phyloP scores from a whole-genome alignment of 2,797 vertebrate species.

The Etheostoma perlongum region DNA sequence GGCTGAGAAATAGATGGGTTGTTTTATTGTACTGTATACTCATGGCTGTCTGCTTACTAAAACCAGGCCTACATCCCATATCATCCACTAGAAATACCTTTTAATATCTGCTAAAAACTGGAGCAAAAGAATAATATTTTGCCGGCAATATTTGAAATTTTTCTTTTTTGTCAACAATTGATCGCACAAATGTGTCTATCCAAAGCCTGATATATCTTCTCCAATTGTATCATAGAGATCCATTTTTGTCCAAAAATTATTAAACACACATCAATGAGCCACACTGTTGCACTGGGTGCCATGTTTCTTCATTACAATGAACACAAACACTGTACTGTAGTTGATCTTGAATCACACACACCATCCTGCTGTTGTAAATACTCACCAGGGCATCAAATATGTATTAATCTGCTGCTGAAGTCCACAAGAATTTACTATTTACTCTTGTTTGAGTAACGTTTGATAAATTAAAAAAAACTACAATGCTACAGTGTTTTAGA shows the following conservation, averaged over 20 bases:
- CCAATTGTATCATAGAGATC: too few relatives aligned
- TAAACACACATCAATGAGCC: not conserved
- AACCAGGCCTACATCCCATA: not conserved
- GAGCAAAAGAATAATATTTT: not conserved
- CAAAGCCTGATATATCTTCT: not conserved
- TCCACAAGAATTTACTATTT: not conserved
- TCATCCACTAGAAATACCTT: not conserved
- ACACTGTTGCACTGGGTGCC: not conserved
- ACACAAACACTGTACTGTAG: not conserved
- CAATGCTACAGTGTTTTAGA: not conserved
- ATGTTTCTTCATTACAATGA: not conserved
- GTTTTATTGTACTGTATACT: slow-evolving; percentile 1
- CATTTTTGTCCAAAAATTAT: not conserved
- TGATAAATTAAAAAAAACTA: not conserved
- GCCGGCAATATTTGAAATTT: too few relatives aligned
- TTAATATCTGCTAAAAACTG: not conserved
- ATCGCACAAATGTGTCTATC: not conserved
- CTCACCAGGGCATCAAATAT: not conserved
- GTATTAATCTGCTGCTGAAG: not conserved
- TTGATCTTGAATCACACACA: not conserved
- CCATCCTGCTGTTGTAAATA: not conserved
- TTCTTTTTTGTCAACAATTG: not conserved
- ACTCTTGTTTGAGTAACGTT: not conserved
- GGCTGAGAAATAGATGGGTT: slow-evolving; percentile 10
- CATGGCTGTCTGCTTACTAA: not conserved